Evolutionary conservation across 2,113 vertebrate species (phyloP).

Genomic region (Atrichornis clamosus): DNA sequence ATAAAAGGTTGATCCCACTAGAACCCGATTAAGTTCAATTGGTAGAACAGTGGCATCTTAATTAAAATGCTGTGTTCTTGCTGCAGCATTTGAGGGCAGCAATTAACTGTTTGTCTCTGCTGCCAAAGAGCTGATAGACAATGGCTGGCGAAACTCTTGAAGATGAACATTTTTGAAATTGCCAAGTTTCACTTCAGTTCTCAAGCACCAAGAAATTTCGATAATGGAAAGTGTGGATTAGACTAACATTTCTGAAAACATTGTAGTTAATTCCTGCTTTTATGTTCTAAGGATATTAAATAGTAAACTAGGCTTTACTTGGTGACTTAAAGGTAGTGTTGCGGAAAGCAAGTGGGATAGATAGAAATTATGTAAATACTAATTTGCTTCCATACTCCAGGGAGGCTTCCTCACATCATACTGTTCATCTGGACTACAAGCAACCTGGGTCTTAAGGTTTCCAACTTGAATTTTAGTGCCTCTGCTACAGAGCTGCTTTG

Average conservation of each 20-base stretch:
- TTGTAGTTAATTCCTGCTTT: neutral
- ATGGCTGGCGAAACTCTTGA: neutral
- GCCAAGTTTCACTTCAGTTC: neutral
- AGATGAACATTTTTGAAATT: neutral
- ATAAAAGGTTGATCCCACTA: neutral
- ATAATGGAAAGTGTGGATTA: neutral
- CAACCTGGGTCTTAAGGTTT: neutral
- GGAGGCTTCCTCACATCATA: neutral
- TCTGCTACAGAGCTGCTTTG: neutral
- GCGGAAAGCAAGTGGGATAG: neutral
- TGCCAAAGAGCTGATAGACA: neutral
- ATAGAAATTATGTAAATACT: neutral
- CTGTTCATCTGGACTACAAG: neutral
- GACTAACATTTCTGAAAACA: neutral
- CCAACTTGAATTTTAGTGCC: neutral
- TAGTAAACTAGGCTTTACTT: neutral
- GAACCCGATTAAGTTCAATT: neutral
- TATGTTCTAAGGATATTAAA: neutral
- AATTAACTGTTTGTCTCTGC: neutral
- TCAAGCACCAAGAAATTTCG: neutral
- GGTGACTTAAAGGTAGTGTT: neutral
- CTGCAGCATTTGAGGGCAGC: neutral
- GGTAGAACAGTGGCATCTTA: neutral
- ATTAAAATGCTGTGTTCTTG: neutral
- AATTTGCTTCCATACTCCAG: neutral